Evolutionary conservation across 2,888 invertebrate genomes (phyloP), one percentile per base, ranked within the genome.

Genomic region (Xanthorhoe spadicearia): DNA sequence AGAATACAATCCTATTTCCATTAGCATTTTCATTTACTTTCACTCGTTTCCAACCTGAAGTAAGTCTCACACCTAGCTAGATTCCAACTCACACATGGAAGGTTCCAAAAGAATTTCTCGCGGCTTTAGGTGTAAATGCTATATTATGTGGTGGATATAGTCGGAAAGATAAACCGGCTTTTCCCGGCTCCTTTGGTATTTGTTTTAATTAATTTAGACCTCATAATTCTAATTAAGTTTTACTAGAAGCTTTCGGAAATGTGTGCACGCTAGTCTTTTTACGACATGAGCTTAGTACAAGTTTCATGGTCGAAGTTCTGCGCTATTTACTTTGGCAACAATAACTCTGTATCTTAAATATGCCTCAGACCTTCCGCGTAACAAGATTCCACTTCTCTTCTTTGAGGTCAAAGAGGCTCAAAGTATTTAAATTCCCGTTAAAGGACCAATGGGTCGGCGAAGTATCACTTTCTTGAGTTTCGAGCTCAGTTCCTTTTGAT

Each of bases 171-270:
- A 46, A 64, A 60, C 68, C 61, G 61, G 69, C 50, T 69, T 70
- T 68, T 62, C 61, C 68, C 63, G 43, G 64, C 70, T 66, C 56
- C 58, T 65, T 43, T 69, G 71, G 64, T 59, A 73, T 73, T 71
- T 70, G 68, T 69, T 75, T 73, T 70, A 73, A 71, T 75, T 70
- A 69, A 71, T 69, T 74, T 73, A 62, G 66, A 53, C 69, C 64
- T 65, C 63, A 66, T 67, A 59, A 65, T 70, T 71, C 54, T 68
- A 61, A 68, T 66, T 58, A 63, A 17, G 61, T 64, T 63, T 55
- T 9, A 53, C 57, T 48, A 59, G 8, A 61, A 61, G 61, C 61
- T 51, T 59, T 55, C 53, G 23, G 60, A 23, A 52, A 51, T 51
- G 15, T 53, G 53, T 32, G 8, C 51, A 18, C 46, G 35, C 38